phyloP scores from a whole-genome alignment of 2,797 vertebrate genomes.

The Helicolenus hilgendorfi region DNA sequence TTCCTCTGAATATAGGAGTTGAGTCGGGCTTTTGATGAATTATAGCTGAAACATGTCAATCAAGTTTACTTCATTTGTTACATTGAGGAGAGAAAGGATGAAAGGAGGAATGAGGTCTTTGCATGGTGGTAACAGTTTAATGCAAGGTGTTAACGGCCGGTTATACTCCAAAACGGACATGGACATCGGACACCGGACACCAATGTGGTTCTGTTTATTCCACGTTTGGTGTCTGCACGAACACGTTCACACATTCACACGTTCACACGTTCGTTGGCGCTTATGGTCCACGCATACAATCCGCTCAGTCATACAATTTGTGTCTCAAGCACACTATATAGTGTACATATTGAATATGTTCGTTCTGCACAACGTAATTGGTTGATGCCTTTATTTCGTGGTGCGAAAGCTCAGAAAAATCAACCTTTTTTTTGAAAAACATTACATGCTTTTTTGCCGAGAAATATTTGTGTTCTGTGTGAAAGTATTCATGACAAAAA shows the following conservation, averaged over 20 bases:
- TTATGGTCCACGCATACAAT: background rate
- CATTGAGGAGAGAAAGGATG: background rate
- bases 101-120: background rate
- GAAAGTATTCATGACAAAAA: too few relatives aligned
- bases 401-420: too few relatives aligned
- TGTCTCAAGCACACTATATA: too few relatives aligned
- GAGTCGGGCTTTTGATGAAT: background rate
- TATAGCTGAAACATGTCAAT: background rate
- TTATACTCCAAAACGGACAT: background rate
- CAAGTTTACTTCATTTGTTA: background rate
- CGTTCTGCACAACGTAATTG: too few relatives aligned
- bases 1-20: background rate
- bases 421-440: too few relatives aligned
- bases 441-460: too few relatives aligned
- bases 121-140: background rate
- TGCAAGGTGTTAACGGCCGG: background rate
- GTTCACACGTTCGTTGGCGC: background rate
- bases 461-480: too few relatives aligned
- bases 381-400: too few relatives aligned
- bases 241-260: background rate
- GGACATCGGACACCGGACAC: background rate
- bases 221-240: background rate
- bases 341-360: too few relatives aligned
- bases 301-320: background rate
- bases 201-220: constrained; percentile 6